Evolutionary conservation across 1,140 invertebrate genomes (phyloP), one percentile per base, ranked within the genome.

Genomic region (Mactra quadrangularis): DNA sequence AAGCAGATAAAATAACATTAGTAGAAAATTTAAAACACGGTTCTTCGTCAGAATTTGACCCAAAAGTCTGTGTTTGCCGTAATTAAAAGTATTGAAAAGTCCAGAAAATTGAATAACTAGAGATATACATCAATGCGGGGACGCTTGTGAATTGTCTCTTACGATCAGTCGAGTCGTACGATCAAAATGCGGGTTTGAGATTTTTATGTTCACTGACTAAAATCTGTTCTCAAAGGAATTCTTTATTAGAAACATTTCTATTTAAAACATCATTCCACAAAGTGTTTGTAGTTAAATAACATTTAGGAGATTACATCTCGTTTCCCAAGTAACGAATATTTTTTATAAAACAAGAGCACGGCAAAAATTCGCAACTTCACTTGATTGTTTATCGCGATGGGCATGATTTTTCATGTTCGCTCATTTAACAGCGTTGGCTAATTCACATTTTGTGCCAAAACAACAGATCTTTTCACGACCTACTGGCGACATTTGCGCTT

Each of bases 401-500:
- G n/a, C n/a, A 50, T 66, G 62, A 57, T 59, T 81, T 71, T 62
- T 62, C 74, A 50, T 60, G 55, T 29, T 62, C 17, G n/a, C 64
- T 81, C 77, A 70, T 81, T 81, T 81, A 35, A 68, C 52, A 25
- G 35, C 19, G 47, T 38, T 53, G 66, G 22, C 31, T 81, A 50
- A 70, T 68, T 47, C 53, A 47, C 31, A 29, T 57, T 70, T 81
- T 70, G 53, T 60, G 77, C 66, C 57, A 81, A 47, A 81, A 81
- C 66, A 81, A 70, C 77, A 81, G 59, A 68, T 70, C 52, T 66
- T 55, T 41, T 81, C 62, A 41, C 77, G 77, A 81, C 77, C 77
- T 71, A 41, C 35, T 35, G 62, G 53, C 66, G 31, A 57, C 53
- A 47, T 59, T 66, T 71, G 17, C 41, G 64, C 64, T 60, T 59